phyloP scores from a whole-genome alignment of 2,888 invertebrate species.

The Reticulitermes lucifugus region DNA sequence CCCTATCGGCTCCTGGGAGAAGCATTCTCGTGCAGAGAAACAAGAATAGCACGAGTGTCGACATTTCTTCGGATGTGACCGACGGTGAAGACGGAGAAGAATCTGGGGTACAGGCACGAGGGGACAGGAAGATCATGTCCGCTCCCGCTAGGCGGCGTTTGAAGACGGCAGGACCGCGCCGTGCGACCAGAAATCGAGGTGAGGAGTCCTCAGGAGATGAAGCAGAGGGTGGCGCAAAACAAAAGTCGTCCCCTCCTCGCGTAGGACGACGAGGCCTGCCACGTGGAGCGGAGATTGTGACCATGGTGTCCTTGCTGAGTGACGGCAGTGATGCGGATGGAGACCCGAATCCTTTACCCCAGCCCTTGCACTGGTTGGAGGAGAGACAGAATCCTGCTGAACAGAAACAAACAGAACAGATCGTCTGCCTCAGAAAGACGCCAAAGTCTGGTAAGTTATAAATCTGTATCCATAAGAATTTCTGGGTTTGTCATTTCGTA shows the following conservation, averaged over 20 bases:
- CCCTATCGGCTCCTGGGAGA: constrained; percentile 40
- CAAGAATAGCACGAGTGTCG: neutral
- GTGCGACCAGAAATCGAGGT: constrained; percentile 45
- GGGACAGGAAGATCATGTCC: constrained; percentile 46
- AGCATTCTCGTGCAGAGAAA: constrained; percentile 18
- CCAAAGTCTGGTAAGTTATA: constrained; percentile 45
- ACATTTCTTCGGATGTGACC: neutral
- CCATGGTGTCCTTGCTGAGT: constrained; percentile 76
- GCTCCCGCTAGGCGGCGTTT: constrained; percentile 44
- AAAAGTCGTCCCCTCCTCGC: constrained; percentile 45
- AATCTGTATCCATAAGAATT: neutral
- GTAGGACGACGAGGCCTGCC: constrained; percentile 56
- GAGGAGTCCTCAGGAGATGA: constrained; percentile 53
- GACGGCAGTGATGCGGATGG: constrained; percentile 74
- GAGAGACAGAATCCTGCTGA: constrained; percentile 23
- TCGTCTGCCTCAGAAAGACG: constrained; percentile 45
- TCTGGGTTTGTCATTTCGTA: too few relatives aligned
- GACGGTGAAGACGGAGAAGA: constrained; percentile 50
- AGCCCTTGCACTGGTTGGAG: constrained; percentile 24
- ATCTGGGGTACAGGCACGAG: neutral
- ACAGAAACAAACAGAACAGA: constrained; percentile 24
- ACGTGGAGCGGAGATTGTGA: constrained; percentile 67
- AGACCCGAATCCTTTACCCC: neutral
- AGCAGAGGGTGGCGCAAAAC: constrained; percentile 43
- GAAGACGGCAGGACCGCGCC: constrained; percentile 40